Evolutionary conservation across 1,140 invertebrate species (phyloP).

Genomic region (Andrena cerasifolii): DNA sequence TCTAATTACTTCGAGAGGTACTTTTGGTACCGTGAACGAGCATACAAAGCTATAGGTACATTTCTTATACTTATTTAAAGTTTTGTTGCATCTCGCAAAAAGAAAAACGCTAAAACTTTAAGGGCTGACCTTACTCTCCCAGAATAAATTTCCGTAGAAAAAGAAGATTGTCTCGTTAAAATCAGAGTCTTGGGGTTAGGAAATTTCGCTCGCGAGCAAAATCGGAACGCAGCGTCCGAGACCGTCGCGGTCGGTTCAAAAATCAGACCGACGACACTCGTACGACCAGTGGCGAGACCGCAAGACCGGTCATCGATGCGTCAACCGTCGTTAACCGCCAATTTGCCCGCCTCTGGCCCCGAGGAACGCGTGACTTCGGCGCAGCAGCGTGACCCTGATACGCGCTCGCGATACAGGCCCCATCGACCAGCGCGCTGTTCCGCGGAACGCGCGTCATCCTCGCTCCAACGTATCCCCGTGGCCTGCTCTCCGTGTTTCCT

Average conservation of each 20-base stretch:
- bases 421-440: conserved; percentile 38
- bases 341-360: not conserved
- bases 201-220: no score
- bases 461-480: conserved; percentile 30
- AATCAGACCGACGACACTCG: not conserved
- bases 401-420: conserved; percentile 30
- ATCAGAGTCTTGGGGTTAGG: no score
- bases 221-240: no score
- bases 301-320: not conserved
- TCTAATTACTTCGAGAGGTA: no score
- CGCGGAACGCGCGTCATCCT: conserved; percentile 60
- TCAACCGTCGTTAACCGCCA: not conserved
- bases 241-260: not conserved
- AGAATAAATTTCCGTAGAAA: no score
- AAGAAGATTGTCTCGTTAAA: no score
- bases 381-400: conserved; percentile 64
- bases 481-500: conserved; percentile 21
- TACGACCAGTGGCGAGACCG: not conserved
- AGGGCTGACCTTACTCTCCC: no score
- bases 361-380: conserved; percentile 42
- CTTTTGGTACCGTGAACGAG: no score
- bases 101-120: no score
- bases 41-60: no score
- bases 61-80: no score
- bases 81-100: no score